Conservation (phyloP, 1,140 invertebrate species). For the Glossosoma conforme region DNA sequence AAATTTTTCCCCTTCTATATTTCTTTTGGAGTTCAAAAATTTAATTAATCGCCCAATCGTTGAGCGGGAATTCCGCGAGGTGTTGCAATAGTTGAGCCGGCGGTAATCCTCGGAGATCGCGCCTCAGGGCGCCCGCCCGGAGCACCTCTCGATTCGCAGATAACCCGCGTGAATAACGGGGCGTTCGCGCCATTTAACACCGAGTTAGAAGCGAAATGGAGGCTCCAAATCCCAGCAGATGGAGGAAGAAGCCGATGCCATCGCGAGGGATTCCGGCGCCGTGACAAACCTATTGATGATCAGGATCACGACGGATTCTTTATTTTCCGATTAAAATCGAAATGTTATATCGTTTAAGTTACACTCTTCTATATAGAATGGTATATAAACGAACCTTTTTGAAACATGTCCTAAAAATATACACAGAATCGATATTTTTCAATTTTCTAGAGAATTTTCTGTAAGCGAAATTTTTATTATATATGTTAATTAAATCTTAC, state of each 20-base stretch:
- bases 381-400: no score
- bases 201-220: slow-evolving; percentile 17
- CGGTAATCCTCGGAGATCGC: slow-evolving; percentile 26
- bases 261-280: not conserved
- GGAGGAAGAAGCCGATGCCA: not conserved
- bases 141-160: not conserved
- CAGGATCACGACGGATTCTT: not conserved
- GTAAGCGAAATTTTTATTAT: no score
- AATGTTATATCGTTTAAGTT: no score
- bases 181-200: slow-evolving; percentile 28
- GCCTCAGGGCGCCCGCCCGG: not conserved
- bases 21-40: no score
- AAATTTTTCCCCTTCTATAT: no score
- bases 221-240: slow-evolving; percentile 17
- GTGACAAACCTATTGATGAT: not conserved
- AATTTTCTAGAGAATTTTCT: no score
- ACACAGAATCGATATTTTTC: no score
- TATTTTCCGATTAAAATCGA: slow-evolving; percentile 1
- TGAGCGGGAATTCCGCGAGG: slow-evolving; percentile 7
- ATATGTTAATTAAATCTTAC: no score
- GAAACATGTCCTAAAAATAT: no score
- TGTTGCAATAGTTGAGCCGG: slow-evolving; percentile 15
- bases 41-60: slow-evolving; percentile 27
- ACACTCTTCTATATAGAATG: no score
- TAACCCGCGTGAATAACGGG: slow-evolving; percentile 24